Base-by-base conservation (phyloP, 2,797 vertebrate genomes). In the Pitangus sulphuratus region DNA sequence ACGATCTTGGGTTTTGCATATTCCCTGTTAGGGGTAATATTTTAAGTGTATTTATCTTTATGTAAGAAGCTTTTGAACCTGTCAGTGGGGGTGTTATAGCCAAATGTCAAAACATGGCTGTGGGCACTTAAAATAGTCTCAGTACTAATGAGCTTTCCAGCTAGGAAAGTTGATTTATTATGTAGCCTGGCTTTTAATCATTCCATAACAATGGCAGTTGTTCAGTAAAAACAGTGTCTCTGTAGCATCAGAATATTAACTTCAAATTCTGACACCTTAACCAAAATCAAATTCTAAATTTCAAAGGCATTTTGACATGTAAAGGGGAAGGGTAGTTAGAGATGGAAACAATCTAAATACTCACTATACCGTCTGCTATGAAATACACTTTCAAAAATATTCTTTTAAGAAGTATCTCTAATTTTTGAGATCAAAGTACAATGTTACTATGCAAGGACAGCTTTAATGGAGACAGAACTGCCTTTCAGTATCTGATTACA, bases 401-500 rank as follows among this genome's bases (percentile, higher is more conserved):
- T 76, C 13, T 84, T 74, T 85, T 87, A 1, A 2, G 64, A 84
- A 86, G 21, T 64, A 33, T 81, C 57, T 87, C 69, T 89, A 48
- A 85, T 87, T 96, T 90, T 87, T 92, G 69, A 94, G 87, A 93
- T 87, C 69, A 86, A 95, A 93, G 72, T 89, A 72, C 83, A 54
- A 2, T 92, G 89, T 87, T 89, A 75, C 37, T 57, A 12, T 75
- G 61, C 95, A 94, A 91, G 84, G 92, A 95, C 92, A 96, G 50
- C 64, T 74, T 94, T 96, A 94, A 87, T 91, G 90, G 84, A 83
- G 60, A 77, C 65, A 85, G 71, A 91, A 48, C 24, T 82, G 70
- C 40, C 45, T 51, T 87, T 77, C 35, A 44, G 57, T 91, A 62
- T 94, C 88, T 95, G 89, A 69, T 92, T 96, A 92, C 84, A 61